These are phyloP conservation scores for Nebria brevicollis DNA, from an alignment of 2,888 invertebrate species.

Conservation along the genomic window DNA sequence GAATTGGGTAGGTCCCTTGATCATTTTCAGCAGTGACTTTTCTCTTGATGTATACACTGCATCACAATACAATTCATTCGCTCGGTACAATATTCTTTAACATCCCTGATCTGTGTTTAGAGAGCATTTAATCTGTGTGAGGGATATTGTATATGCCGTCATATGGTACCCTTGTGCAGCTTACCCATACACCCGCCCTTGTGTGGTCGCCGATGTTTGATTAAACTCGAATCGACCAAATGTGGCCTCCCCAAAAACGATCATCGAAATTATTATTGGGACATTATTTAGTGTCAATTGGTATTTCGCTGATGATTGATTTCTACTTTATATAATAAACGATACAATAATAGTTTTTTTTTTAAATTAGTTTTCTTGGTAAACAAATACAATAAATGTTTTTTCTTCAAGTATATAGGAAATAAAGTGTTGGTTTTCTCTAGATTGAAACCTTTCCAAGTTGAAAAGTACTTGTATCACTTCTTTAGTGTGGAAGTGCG, in stretches of 20 bases:
- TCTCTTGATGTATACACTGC: neutral
- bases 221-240: conserved; percentile 42
- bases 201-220: conserved; percentile 29
- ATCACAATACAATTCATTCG: neutral
- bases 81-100: conserved; percentile 25
- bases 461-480: neutral
- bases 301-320: neutral
- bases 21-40: conserved; percentile 57
- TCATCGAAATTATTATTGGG: conserved; percentile 21
- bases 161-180: conserved; percentile 26
- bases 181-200: neutral
- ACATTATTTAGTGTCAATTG: conserved; percentile 19
- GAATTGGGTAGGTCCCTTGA: conserved; percentile 57
- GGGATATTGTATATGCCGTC: conserved; percentile 25
- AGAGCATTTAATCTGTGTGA: conserved; percentile 47
- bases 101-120: conserved; percentile 47
- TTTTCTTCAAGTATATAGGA: neutral
- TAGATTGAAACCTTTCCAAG: neutral
- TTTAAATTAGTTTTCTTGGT: neutral
- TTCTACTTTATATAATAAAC: neutral
- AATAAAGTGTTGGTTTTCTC: conserved; percentile 1
- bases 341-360: neutral
- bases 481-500: neutral
- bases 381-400: too few relatives aligned
- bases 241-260: conserved; percentile 31